A percentile compares a stretch with the other conserved stretches of the same genome.
Evolutionary conservation across 2,113 vertebrate species (phyloP).

Genomic region (Sander lucioperca): DNA sequence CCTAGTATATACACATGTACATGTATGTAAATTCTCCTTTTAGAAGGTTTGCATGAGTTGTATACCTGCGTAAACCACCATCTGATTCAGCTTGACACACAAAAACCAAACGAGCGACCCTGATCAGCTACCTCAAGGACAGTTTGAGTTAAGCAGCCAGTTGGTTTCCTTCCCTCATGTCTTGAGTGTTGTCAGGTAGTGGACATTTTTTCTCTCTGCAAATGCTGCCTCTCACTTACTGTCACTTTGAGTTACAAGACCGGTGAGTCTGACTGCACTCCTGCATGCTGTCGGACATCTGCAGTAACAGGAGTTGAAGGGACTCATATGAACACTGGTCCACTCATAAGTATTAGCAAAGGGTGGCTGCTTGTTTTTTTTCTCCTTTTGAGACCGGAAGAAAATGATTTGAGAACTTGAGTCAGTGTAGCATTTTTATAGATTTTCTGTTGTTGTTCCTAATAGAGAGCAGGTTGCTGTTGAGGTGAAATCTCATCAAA

Average conservation of each 20-base stretch:
- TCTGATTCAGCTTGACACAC: neutral
- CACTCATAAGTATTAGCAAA: neutral
- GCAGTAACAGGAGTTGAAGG: slow-evolving; percentile 41
- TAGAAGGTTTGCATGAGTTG: neutral
- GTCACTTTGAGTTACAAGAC: slow-evolving; percentile 26
- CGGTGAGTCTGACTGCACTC: slow-evolving; percentile 10
- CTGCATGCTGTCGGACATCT: slow-evolving; percentile 20
- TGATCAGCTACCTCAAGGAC: neutral
- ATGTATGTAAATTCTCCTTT: neutral
- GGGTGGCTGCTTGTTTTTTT: neutral
- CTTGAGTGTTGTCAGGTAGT: slow-evolving; percentile 20
- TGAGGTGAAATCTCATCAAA: slow-evolving; percentile 20
- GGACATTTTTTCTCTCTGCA: slow-evolving; percentile 18
- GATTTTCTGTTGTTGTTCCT: slow-evolving; percentile 11
- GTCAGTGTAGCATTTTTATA: slow-evolving; percentile 19
- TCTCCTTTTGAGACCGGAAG: neutral
- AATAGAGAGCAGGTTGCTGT: neutral
- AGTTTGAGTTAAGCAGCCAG: neutral
- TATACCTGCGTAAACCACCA: neutral
- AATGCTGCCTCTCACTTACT: slow-evolving; percentile 56
- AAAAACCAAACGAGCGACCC: neutral
- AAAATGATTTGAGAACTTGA: neutral
- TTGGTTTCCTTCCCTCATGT: slow-evolving; percentile 11
- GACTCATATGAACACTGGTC: slow-evolving; percentile 30
- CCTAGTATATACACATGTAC: no score